Base-by-base conservation (phyloP, 1,140 invertebrate genomes). In the Brachionus angularis region DNA sequence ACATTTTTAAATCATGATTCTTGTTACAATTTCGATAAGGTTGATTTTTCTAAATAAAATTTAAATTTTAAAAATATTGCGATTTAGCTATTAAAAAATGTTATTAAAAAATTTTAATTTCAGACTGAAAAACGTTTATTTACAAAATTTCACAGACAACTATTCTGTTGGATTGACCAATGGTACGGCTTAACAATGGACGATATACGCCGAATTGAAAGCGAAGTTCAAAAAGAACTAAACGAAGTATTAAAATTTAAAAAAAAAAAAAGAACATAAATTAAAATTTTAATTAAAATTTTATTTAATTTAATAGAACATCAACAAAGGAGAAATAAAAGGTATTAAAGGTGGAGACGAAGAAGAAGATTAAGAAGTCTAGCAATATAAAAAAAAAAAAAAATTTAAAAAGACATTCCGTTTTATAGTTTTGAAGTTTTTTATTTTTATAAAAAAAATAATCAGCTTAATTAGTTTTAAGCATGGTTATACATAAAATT, bases 91-190 rank as follows among this genome's bases (percentile, higher is more conserved):
- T 58, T 39, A 52, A 27, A 52, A 29, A 39, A 18, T 23, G 10
- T 14, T 39, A 1, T 39, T 39, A 14, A 21, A 55, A 18, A 0
- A 16, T 55, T 33, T 12, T 23, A 8, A 39, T 23, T 42, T 39
- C 8, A 67, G 62, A 67, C 47, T 31, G 62, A 67, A 67, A 67
- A 50, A 50, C 8, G 62, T 21, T 84, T 99, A 42, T 98, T 98
- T 81, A 92, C 91, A 74, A 96, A 93, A 84, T 96, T 96, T 83
- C 92, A 96, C 82, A 90, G 95, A 75, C 93, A 98, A 88, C 90
- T 98, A 61, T 96, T 96, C 81, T 82, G 79, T 73, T 79, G 77
- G 79, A 77, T 74, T 23, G 79, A 80, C 62, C 74, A 79, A 34
- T 82, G 78, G 77, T 75, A 78, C 72, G 79, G 78, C 25, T 42